Evolutionary conservation across 2,888 invertebrate genomes (phyloP), one percentile per base, ranked within the genome.

Genomic region (Standfussiana lucernea): DNA sequence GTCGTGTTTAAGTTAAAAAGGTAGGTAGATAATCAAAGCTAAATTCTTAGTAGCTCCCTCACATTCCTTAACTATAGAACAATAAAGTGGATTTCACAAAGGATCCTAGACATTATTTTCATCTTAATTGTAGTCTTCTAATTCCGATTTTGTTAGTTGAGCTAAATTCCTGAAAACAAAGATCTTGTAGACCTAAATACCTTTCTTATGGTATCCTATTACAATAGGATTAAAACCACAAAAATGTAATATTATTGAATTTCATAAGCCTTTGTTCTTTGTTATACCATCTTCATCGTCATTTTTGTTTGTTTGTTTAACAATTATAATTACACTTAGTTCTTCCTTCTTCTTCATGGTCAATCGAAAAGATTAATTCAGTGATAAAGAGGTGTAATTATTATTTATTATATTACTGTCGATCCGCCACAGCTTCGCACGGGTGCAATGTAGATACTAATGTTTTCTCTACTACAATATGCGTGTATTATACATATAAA

Each of bases 211-310:
- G 35, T 42, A 40, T 15, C n/a, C 40, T 40, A 40, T 28, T 64
- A 40, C 5, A 28, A 64, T 18, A 64, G 13, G 15, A 64, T 40
- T 64, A 40, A 1, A 18, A 18, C 40, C n/a, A 64, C n/a, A 40
- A 40, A 8, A 40, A 64, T 64, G n/a, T 40, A 80, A 70, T 66
- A 64, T n/a, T 75, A 80, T 77, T 70, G 32, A 3, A 37, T 71
- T 81, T 61, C 67, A 67, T 42, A 53, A 42, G n/a, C 53, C 35
- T 70, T 77, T 77, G 69, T 80, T 76, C 35, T 21, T 32, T 47
- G 37, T 24, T 45, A 61, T 24, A 28, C 21, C 45, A 8, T 32
- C 18, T 59, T 80, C 4, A 50, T 24, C 2, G 5, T n/a, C 65
- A 72, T 59, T 79, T 56, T 67, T 62, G 62, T 53, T 28, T 78